These are phyloP conservation scores for Zeugodacus cucurbitae DNA, from an alignment of 1,140 invertebrate genomes.

Conservation along the genomic window DNA sequence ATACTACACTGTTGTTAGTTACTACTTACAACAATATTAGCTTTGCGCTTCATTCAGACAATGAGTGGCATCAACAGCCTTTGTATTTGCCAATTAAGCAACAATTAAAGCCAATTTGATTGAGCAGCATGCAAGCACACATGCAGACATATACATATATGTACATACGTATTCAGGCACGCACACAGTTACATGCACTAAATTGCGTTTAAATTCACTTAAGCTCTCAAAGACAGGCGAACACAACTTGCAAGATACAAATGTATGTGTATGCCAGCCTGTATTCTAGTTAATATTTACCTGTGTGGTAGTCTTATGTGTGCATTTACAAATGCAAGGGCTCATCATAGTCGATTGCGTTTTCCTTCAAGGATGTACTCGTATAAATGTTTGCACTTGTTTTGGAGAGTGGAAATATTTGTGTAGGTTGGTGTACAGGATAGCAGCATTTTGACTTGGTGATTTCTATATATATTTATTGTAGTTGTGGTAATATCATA, in stretches of 20 bases:
- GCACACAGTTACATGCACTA: not conserved
- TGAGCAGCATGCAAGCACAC: not conserved
- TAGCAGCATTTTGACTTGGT: too few species aligned
- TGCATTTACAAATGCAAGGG: not conserved
- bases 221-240: not conserved
- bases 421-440: too few species aligned
- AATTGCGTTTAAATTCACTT: conserved; percentile 5
- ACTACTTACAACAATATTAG: not conserved
- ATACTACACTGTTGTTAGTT: not conserved
- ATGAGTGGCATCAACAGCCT: not conserved
- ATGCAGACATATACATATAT: not conserved
- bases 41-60: not conserved
- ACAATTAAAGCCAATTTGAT: conserved; percentile 37
- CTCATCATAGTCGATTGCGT: not conserved
- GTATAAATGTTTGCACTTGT: too few species aligned
- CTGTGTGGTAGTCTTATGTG: not conserved
- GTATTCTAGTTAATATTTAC: not conserved
- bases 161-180: too few species aligned
- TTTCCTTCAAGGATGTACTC: not conserved
- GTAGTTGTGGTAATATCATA: too few species aligned
- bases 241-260: not conserved
- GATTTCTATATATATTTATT: too few species aligned
- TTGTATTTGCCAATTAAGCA: conserved; percentile 39
- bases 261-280: not conserved
- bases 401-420: too few species aligned